Base-by-base conservation (phyloP, 37 sponge, comb jelly and placozoan species). In the Corticium candelabrum region DNA sequence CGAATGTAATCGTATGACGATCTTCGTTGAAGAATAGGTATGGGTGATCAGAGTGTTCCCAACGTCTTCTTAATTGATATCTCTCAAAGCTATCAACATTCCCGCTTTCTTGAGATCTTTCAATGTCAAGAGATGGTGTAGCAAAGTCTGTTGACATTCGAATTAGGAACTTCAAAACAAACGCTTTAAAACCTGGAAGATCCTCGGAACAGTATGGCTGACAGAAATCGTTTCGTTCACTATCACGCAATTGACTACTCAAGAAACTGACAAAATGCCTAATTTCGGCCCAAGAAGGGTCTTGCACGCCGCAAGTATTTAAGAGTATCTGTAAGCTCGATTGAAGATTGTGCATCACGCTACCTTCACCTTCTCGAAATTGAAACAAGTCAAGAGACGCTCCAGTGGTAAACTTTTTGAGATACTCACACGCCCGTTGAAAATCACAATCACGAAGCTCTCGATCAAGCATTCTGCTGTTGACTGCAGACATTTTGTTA, bases 11-110 rank as follows among this genome's bases (percentile, higher is more conserved):
- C 5, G n/a, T 33, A 5, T n/a, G 7, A 15, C 29, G 73, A 15
- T 70, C 73, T 4, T 70, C 73, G 73, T 70, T 70, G 73, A 70
- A 70, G 35, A 70, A 70, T 29, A 70, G 73, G 73, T 70, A 70
- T 5, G 73, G 73, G 35, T 70, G 73, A n/a, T 7, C n/a, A 15
- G n/a, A n/a, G n/a, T 32, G 73, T 29, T 70, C 73, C 73, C 73
- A 70, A 29, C 73, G 32, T n/a, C 73, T 7, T 4, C 73, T 7
- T 4, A 70, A 30, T 5, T 29, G 5, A 34, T 4, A 29, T 32
- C 4, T 29, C 29, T 29, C 73, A 43, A 5, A 5, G 5, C 11
- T 11, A 11, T 11, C 56, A 15, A 4, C 35, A 15, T 15, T 15
- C 5, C 73, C 73, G 5, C 31, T 5, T 5, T 70, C 73, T 70